phyloP scores from a whole-genome alignment of 2,113 vertebrate species.

The Garra rufa region DNA sequence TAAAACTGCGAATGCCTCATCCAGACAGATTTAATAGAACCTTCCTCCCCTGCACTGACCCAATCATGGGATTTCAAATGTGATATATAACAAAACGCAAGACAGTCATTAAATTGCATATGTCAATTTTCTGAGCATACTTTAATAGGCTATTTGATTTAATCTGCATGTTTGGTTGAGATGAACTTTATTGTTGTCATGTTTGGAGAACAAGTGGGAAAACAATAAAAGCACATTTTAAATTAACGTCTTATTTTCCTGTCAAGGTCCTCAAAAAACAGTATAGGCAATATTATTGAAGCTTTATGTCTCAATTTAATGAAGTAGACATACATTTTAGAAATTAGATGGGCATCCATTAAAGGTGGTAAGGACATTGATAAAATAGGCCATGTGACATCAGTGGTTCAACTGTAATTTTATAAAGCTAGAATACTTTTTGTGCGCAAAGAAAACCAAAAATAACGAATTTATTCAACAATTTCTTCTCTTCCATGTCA shows the following conservation, averaged over 20 bases:
- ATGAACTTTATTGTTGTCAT: background rate
- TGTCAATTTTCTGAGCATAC: background rate
- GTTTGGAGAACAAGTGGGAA: background rate
- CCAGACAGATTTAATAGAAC: slow-evolving; percentile 36
- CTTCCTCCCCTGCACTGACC: slow-evolving; percentile 21
- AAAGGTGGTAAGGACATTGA: background rate
- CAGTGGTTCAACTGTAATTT: no score
- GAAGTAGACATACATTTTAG: background rate
- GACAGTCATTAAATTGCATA: slow-evolving; percentile 28
- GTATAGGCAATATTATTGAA: background rate
- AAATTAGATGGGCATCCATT: background rate
- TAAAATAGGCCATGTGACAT: no score
- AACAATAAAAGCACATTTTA: background rate
- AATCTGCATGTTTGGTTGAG: background rate
- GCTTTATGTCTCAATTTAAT: background rate
- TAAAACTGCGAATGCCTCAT: slow-evolving; percentile 9
- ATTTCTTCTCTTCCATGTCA: no score
- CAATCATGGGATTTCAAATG: slow-evolving; percentile 11
- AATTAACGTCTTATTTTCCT: background rate
- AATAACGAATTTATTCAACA: no score
- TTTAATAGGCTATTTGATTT: slow-evolving; percentile 29
- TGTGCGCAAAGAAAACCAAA: no score
- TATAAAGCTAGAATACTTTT: no score
- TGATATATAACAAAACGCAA: background rate
- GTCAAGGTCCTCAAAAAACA: background rate